A percentile compares a stretch with the other conserved stretches of the same genome.
phyloP scores from a whole-genome alignment of 2,113 vertebrate genomes.

The Callaeas wilsoni region DNA sequence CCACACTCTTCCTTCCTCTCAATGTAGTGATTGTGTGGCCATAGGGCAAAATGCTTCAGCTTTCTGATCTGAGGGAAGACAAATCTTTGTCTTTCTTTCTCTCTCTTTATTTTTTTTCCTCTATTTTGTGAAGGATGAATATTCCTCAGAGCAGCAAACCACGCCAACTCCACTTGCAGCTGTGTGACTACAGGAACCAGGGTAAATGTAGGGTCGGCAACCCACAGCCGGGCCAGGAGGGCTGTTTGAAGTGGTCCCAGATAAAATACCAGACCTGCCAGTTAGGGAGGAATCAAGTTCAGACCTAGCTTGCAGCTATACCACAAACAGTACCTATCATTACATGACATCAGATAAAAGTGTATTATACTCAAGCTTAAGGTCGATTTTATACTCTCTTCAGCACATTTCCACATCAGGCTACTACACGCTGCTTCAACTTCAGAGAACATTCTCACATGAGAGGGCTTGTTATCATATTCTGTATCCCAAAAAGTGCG shows the following conservation, averaged over 20 bases:
- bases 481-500: background rate
- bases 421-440: background rate
- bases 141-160: background rate
- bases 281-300: background rate
- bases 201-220: background rate
- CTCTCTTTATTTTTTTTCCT: no score
- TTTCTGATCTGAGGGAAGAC: background rate
- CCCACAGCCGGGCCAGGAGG: background rate
- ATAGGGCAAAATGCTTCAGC: background rate
- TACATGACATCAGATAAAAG: conserved; percentile 21
- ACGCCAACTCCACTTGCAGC: background rate
- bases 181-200: background rate
- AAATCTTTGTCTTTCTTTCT: background rate
- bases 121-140: background rate
- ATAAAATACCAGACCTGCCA: background rate
- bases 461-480: background rate
- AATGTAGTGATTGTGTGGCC: background rate
- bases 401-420: background rate
- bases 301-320: background rate
- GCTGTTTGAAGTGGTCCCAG: conserved; percentile 19
- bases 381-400: background rate
- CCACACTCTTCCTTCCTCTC: conserved; percentile 42
- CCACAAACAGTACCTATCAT: background rate
- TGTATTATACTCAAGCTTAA: background rate
- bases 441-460: background rate